Evolutionary conservation across 2,797 vertebrate species (phyloP).

Genomic region (Pelodytes ibericus): DNA sequence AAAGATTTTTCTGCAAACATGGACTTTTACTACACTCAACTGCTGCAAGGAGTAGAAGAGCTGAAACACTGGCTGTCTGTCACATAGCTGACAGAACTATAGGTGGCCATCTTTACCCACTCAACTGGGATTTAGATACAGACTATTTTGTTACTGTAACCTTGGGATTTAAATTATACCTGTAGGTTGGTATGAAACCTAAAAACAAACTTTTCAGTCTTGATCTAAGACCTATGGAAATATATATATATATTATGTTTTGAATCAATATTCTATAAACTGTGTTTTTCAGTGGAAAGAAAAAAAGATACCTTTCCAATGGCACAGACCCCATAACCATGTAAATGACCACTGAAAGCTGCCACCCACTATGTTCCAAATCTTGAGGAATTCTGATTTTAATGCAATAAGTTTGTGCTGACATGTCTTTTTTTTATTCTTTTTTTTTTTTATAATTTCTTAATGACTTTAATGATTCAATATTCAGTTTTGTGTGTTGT

Average conservation of each 20-base stretch:
- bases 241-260: slow-evolving; percentile 18
- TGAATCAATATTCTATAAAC: slow-evolving; percentile 18
- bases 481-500: slow-evolving; percentile 25
- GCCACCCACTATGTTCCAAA: slow-evolving; percentile 53
- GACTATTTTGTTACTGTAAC: neutral
- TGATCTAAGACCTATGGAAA: slow-evolving; percentile 22
- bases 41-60: slow-evolving; percentile 76
- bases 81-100: slow-evolving; percentile 68
- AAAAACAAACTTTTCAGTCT: slow-evolving; percentile 15
- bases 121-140: slow-evolving; percentile 11
- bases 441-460: slow-evolving; percentile 7
- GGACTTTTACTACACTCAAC: slow-evolving; percentile 85
- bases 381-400: slow-evolving; percentile 66
- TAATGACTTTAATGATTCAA: neutral
- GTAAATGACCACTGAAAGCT: slow-evolving; percentile 11
- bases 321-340: slow-evolving; percentile 2
- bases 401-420: slow-evolving; percentile 70
- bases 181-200: slow-evolving; percentile 12
- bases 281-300: neutral
- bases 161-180: neutral
- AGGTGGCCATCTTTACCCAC: slow-evolving; percentile 1
- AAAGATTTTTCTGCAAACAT: slow-evolving; percentile 88
- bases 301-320: neutral
- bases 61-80: slow-evolving; percentile 81
- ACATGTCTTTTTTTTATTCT: neutral